Evolutionary conservation across 1,140 invertebrate genomes (phyloP), one percentile per base, ranked within the genome.

Genomic region (Ylistrum balloti): DNA sequence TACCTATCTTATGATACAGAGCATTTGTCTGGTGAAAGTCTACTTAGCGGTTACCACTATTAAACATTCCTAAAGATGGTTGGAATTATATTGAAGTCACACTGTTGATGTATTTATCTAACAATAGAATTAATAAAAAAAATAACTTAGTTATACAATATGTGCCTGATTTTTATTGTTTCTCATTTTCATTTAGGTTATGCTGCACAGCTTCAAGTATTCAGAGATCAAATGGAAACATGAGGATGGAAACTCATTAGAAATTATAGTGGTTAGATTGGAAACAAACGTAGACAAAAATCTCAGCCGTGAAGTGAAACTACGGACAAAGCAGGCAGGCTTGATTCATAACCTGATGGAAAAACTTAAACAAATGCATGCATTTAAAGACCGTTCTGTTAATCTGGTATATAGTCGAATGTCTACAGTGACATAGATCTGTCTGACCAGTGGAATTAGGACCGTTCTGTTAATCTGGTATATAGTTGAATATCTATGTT

Each of bases 191-290:
- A 74, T 74, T 74, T 91, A 95, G 95, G 93, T 94, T 88, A 95
- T 96, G 95, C 85, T 95, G n/a, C 93, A 95, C 41, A 95, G 95
- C 87, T 95, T 95, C 88, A 93, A 94, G 33, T 96, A 96, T 90
- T 91, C 93, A 11, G 95, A 96, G 48, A 95, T 96, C 13, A 93
- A 92, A 13, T 95, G 95, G 94, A 90, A 91, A 74, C 91, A 92
- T 33, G 89, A 93, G 35, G 91, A 93, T 33, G 93, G 93, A 13
- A 91, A 93, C 41, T 92, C 93, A 13, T 88, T 96, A 33, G 94
- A 95, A 90, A 92, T 95, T 20, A 93, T 92, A 32, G 92, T 94
- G 15, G 87, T 93, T 17, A 74, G 88, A 86, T 90, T 89, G 56
- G 92, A 93, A 86, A 56, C 41, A 33, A 86, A 87, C 2, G 88